Percentiles rank a stretch among this genome's conserved stretches.
phyloP scores from a whole-genome alignment of 2,113 vertebrate genomes.

The Channa argus region DNA sequence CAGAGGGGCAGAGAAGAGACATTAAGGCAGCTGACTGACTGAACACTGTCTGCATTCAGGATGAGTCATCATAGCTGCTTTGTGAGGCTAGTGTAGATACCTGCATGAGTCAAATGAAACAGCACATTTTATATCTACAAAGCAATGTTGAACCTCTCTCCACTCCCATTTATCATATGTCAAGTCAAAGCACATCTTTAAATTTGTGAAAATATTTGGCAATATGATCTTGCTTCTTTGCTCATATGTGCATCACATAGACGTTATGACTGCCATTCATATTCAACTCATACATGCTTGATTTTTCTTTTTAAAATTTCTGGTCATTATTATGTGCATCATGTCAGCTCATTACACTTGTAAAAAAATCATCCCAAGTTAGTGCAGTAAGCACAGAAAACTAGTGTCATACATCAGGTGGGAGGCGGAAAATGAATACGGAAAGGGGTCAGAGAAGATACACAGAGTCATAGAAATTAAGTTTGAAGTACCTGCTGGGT shows the following conservation, averaged over 20 bases:
- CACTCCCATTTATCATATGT: neutral
- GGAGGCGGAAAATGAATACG: slow-evolving; percentile 11
- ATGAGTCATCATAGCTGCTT: slow-evolving; percentile 72
- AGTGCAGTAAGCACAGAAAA: slow-evolving; percentile 37
- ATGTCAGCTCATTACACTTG: slow-evolving; percentile 7
- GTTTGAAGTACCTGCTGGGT: slow-evolving; percentile 13
- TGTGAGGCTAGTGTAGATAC: slow-evolving; percentile 45
- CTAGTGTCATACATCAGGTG: slow-evolving; percentile 7
- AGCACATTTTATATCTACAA: slow-evolving; percentile 31
- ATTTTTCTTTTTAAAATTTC: neutral
- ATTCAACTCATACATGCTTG: neutral
- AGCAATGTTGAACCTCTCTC: neutral
- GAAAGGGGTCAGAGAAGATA: slow-evolving; percentile 17
- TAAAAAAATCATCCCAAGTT: slow-evolving; percentile 29
- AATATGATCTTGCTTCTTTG: slow-evolving; percentile 26
- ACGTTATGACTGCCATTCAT: neutral
- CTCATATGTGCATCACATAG: neutral
- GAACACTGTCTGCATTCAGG: slow-evolving; percentile 72
- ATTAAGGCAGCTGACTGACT: slow-evolving; percentile 76
- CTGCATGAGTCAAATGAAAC: slow-evolving; percentile 26
- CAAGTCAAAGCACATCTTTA: slow-evolving; percentile 38
- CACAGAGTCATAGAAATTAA: slow-evolving; percentile 25
- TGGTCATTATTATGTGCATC: slow-evolving; percentile 8
- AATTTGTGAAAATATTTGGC: slow-evolving; percentile 63
- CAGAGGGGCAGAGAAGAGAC: slow-evolving; percentile 72